These are phyloP conservation scores for Clepsis dumicolana DNA, from an alignment of 2,888 invertebrate genomes.

Conservation along the genomic window DNA sequence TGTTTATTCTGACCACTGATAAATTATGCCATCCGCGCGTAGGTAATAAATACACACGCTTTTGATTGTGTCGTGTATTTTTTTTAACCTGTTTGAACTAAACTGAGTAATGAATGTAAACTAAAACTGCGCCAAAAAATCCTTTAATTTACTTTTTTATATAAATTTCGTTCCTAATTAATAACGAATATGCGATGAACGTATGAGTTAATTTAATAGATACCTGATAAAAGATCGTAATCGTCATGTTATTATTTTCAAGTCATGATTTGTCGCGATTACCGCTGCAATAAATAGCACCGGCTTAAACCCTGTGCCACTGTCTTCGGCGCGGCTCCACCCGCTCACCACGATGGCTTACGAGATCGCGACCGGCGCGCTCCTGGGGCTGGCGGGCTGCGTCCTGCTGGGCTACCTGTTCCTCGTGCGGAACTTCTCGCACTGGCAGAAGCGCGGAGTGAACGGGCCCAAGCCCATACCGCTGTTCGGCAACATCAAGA, in stretches of 20 bases:
- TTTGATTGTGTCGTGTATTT: too few relatives aligned
- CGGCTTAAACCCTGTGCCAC: background rate
- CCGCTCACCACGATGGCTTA: slow-evolving; percentile 11
- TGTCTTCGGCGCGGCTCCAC: background rate
- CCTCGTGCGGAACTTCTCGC: slow-evolving; percentile 19
- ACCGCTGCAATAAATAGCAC: slow-evolving; percentile 11
- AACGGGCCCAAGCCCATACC: slow-evolving; percentile 26
- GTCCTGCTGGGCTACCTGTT: slow-evolving; percentile 15
- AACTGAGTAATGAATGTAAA: too few relatives aligned
- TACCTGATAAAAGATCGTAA: slow-evolving; percentile 14
- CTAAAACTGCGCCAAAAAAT: background rate
- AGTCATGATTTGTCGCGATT: background rate
- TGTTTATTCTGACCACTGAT: too few relatives aligned
- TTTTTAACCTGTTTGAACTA: too few relatives aligned
- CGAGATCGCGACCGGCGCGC: background rate
- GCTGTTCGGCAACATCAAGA: slow-evolving; percentile 26
- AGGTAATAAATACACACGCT: too few relatives aligned
- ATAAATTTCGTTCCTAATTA: background rate
- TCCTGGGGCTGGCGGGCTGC: slow-evolving; percentile 10
- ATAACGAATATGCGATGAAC: background rate
- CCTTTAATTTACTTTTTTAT: background rate
- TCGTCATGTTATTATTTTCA: background rate
- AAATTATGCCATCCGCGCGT: too few relatives aligned
- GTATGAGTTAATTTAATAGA: background rate
- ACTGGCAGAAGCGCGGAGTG: slow-evolving; percentile 34